Conservation (phyloP, 2,888 invertebrate genomes). For the Oxyteleia sp. region DNA sequence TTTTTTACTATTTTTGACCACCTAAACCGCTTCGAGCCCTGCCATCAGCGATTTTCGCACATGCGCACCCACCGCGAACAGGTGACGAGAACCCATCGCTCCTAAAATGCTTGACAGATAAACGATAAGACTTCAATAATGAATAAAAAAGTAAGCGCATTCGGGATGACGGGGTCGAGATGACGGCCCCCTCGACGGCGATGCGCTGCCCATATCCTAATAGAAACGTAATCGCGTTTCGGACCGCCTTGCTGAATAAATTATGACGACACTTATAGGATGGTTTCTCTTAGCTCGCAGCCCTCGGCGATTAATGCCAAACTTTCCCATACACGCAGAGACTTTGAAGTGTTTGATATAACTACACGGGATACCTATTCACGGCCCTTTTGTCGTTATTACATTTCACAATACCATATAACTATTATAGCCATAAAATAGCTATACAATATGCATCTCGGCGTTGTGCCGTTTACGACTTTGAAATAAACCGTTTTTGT, state of each 20-base stretch:
- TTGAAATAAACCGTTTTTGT: constrained; percentile 61
- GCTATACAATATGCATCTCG: constrained; percentile 64
- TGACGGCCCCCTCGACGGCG: constrained; percentile 63
- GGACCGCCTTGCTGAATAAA: constrained; percentile 73
- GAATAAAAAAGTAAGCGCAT: constrained; percentile 20
- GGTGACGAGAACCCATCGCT: constrained; percentile 40
- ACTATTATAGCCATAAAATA: constrained; percentile 68
- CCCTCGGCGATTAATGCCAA: constrained; percentile 71
- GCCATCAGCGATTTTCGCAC: no score
- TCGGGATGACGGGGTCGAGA: constrained; percentile 23
- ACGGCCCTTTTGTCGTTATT: constrained; percentile 66
- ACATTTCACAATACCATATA: constrained; percentile 68
- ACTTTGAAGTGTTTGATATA: constrained; percentile 68
- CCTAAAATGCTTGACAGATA: constrained; percentile 14
- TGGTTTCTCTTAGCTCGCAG: constrained; percentile 69
- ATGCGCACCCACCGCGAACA: no score
- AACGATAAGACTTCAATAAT: constrained; percentile 55
- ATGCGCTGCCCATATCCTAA: constrained; percentile 71
- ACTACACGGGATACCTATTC: constrained; percentile 51
- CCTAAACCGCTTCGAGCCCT: no score
- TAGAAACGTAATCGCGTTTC: constrained; percentile 74
- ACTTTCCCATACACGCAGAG: constrained; percentile 64
- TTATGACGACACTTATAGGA: constrained; percentile 73
- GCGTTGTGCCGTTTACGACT: constrained; percentile 56
- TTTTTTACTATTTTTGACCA: no score